Evolutionary conservation across 2,113 vertebrate species (phyloP).

Genomic region (Alectura lathami): DNA sequence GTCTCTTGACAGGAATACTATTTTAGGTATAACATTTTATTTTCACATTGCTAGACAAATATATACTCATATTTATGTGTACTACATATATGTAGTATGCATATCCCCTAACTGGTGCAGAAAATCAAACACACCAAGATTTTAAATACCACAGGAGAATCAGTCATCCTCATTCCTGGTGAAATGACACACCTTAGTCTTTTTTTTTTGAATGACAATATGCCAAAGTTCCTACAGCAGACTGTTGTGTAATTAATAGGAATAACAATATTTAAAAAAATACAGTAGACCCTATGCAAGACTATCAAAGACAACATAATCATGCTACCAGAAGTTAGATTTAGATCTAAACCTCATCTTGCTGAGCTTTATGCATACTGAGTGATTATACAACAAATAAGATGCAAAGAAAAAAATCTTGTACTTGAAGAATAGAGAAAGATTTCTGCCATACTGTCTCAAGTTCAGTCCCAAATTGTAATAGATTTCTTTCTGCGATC

Average conservation of each 20-base stretch:
- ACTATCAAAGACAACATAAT: background rate
- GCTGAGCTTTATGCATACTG: background rate
- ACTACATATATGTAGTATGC: background rate
- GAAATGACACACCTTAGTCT: background rate
- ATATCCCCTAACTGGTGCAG: background rate
- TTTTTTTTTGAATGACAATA: background rate
- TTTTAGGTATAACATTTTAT: background rate
- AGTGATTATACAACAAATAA: background rate
- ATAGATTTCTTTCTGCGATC: background rate
- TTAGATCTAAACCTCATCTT: background rate
- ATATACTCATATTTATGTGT: background rate
- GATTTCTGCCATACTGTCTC: background rate
- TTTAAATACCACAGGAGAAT: background rate
- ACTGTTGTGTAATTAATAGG: background rate
- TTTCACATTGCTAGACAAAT: background rate
- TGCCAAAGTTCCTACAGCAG: background rate
- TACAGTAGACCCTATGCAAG: background rate
- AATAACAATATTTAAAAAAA: background rate
- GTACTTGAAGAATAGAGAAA: background rate
- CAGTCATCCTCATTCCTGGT: background rate
- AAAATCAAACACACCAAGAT: background rate
- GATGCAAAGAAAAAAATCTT: background rate
- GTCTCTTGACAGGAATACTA: background rate
- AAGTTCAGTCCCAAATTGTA: background rate
- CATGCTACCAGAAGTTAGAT: background rate